These are phyloP conservation scores for Brenthis hecate DNA, from an alignment of 2,888 invertebrate genomes.

Conservation along the genomic window DNA sequence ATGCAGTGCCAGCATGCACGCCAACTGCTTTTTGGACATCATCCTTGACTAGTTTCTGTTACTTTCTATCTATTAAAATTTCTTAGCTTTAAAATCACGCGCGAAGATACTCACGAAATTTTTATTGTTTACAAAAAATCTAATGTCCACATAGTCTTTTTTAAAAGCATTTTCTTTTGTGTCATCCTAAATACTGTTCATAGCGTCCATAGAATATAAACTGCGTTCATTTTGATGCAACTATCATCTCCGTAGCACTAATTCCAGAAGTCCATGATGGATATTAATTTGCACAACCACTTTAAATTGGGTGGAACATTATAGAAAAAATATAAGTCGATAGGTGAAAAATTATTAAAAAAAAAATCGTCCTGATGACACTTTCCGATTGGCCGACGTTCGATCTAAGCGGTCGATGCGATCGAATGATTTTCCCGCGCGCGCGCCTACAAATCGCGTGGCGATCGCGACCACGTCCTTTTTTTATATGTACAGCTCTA, in stretches of 20 bases:
- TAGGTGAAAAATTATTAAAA: conserved; percentile 34
- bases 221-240: conserved; percentile 46
- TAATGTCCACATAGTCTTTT: conserved; percentile 62
- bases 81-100: conserved; percentile 30
- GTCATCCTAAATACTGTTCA: conserved; percentile 50
- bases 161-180: conserved; percentile 47
- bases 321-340: conserved; percentile 25
- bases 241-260: conserved; percentile 56
- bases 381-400: conserved; percentile 68
- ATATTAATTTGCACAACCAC: conserved; percentile 36
- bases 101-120: conserved; percentile 23
- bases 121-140: conserved; percentile 46
- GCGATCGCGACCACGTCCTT: conserved; percentile 64
- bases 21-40: conserved; percentile 92
- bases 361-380: conserved; percentile 47
- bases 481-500: conserved; percentile 74
- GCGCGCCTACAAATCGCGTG: conserved; percentile 64
- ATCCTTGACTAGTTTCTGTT: conserved; percentile 73
- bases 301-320: conserved; percentile 30
- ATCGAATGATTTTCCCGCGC: conserved; percentile 70
- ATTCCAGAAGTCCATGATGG: conserved; percentile 50
- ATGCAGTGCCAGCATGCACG: conserved; percentile 88
- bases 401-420: conserved; percentile 63
- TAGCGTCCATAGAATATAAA: conserved; percentile 50
- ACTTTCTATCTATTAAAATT: conserved; percentile 40